Evolutionary conservation across 1,140 invertebrate genomes (phyloP), one percentile per base, ranked within the genome.

Genomic region (Panulirus ornatus): DNA sequence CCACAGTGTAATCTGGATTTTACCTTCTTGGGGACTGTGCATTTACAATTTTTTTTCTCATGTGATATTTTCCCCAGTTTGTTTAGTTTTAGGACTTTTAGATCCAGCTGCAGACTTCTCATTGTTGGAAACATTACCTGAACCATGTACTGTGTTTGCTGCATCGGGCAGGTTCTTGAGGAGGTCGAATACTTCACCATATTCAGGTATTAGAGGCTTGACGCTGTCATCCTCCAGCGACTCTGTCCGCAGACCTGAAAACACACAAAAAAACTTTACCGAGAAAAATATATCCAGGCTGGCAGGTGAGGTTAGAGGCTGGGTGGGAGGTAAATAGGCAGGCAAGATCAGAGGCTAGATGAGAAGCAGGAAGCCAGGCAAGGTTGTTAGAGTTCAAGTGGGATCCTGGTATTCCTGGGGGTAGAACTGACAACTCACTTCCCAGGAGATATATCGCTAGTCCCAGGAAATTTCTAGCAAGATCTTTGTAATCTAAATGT

Each of bases 171-270:
- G 75, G 54, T 58, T 79, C 27, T 78, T 87, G 14, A 87, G 51
- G 36, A 87, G 85, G 14, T 87, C 85, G n/a, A 87, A 42, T 75
- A 87, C 85, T 16, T 78, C 85, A 19, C 85, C 54, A 54, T 76
- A 87, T 22, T 63, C 84, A 2, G 73, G 75, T 8, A 87, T 14
- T 9, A 87, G 42, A 9, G 85, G 85, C 40, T 63, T 87, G 22
- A 87, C 51, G 36, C 38, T 63, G 11, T 71, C 73, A 1, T 87
- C 85, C 54, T 87, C 85, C n/a, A 73, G 47, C 14, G 84, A 76
- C 22, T 79, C 85, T 27, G 54, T 78, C 0, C 58, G 51, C 27
- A 87, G 38, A 44, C 85, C 84, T 87, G 73, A 27, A n/a, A 36
- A 40, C n/a, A n/a, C n/a, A n/a, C n/a, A n/a, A n/a, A n/a, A n/a